Evolutionary conservation across 2,113 vertebrate genomes (phyloP).

Genomic region (Nannospalax galili): DNA sequence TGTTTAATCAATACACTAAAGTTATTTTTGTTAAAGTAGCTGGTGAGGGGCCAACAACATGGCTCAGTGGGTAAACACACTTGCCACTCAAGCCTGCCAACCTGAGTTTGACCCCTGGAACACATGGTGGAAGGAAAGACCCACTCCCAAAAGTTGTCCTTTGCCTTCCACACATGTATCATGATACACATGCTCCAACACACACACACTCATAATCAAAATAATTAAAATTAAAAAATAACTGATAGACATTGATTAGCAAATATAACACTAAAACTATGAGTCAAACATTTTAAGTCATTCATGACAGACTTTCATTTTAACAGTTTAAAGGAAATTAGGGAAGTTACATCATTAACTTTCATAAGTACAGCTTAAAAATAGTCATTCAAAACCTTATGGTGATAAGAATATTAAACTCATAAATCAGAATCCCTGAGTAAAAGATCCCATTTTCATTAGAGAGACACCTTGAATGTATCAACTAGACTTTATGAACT

Average conservation of each 20-base stretch:
- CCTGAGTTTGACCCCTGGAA: neutral
- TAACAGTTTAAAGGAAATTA: conserved; percentile 31
- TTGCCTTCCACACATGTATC: neutral
- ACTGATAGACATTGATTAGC: neutral
- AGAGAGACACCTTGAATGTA: neutral
- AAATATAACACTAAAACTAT: neutral
- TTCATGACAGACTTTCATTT: neutral
- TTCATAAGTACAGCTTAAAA: neutral
- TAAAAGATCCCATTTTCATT: neutral
- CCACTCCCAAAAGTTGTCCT: neutral
- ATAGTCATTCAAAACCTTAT: neutral
- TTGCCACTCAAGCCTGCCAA: neutral
- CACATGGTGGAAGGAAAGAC: neutral
- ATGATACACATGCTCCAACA: neutral
- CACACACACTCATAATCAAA: neutral
- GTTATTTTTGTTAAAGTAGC: neutral
- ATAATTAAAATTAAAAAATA: neutral
- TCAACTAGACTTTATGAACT: neutral
- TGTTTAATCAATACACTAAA: neutral
- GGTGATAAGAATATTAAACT: neutral
- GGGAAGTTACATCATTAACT: neutral
- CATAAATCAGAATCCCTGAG: conserved; percentile 12
- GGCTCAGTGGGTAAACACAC: neutral
- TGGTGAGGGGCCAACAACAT: neutral
- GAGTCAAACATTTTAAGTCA: neutral